Conservation (phyloP, 2,888 invertebrate genomes). For the Hirtodrosophila cameraria region DNA sequence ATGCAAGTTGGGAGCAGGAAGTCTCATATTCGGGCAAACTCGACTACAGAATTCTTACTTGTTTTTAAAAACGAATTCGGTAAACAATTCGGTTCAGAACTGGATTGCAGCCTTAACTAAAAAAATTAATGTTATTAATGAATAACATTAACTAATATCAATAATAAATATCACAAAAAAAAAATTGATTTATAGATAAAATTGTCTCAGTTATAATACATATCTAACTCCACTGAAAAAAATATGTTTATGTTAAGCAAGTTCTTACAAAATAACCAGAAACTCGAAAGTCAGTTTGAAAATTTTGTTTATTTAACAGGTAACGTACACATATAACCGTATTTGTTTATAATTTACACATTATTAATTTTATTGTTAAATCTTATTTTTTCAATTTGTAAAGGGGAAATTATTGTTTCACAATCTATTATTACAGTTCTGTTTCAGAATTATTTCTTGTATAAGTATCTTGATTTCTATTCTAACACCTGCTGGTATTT, state of each 20-base stretch:
- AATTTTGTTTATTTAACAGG: slow-evolving; percentile 59
- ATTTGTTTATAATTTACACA: slow-evolving; percentile 45
- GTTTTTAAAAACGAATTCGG: no score
- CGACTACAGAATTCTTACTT: no score
- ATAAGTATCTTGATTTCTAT: slow-evolving; percentile 55
- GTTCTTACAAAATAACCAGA: not conserved
- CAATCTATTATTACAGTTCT: slow-evolving; percentile 60
- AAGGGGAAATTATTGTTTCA: slow-evolving; percentile 72
- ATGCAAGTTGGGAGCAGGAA: no score
- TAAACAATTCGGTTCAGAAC: no score
- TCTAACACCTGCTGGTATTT: slow-evolving; percentile 70
- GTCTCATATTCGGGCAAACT: no score
- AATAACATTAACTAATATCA: no score
- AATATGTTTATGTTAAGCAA: not conserved
- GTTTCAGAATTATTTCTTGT: slow-evolving; percentile 58
- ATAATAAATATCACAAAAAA: no score
- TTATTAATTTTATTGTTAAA: slow-evolving; percentile 48
- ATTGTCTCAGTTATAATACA: no score
- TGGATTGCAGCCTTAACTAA: no score
- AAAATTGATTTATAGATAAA: no score
- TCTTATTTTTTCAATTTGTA: slow-evolving; percentile 71
- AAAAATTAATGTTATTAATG: no score
- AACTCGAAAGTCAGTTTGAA: slow-evolving; percentile 35
- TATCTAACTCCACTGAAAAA: no score
- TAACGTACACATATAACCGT: slow-evolving; percentile 56